Base-by-base conservation (phyloP, 2,113 vertebrate genomes). In the Neotoma lepida region DNA sequence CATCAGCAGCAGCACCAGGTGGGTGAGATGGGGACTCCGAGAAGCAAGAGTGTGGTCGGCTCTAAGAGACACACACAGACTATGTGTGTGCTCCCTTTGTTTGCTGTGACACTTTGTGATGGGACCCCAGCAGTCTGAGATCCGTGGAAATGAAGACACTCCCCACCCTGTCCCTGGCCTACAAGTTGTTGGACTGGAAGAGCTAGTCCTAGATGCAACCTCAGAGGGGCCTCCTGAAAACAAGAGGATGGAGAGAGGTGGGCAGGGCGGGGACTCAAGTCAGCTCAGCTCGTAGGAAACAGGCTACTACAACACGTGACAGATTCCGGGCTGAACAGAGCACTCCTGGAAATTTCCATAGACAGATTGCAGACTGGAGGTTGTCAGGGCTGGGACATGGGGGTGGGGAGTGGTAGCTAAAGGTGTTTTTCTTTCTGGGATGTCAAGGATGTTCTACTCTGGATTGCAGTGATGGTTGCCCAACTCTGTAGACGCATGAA, bases 1-100 rank as follows among this genome's bases (percentile, higher is more conserved):
- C 1, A 39, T 18, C 24, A 41, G 1, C 20, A 1, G 10, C 18
- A n/a, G 4, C 46, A 3, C 15, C 3, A 5, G 6, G 39, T 9
- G 49, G 28, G 12, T 33, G 4, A 49, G 73, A 56, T 6, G 39
- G 70, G 9, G 3, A 73, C 64, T 20, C 5, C 7, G 39, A 73
- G 68, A 51, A 80, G 85, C 56, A 20, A 1, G 24, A 30, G 28
- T 41, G 3, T 44, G 44, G 17, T 68, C 5, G 4, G 63, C 20
- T 0, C 10, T 39, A 49, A 68, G 88, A 33, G 7, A 86, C 14
- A 70, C 49, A n/a, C 58, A 28, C n/a, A 78, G 35, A 33, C 46
- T 24, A 0, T 1, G 49, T 26, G 4, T 46, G 7, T 28, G 44
- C 58, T 12, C 12, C 51, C 17, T 39, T 14, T 28, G 74, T 56